Evolutionary conservation across 2,797 vertebrate genomes (phyloP), one percentile per base, ranked within the genome.

Genomic region (Diceros bicornis): DNA sequence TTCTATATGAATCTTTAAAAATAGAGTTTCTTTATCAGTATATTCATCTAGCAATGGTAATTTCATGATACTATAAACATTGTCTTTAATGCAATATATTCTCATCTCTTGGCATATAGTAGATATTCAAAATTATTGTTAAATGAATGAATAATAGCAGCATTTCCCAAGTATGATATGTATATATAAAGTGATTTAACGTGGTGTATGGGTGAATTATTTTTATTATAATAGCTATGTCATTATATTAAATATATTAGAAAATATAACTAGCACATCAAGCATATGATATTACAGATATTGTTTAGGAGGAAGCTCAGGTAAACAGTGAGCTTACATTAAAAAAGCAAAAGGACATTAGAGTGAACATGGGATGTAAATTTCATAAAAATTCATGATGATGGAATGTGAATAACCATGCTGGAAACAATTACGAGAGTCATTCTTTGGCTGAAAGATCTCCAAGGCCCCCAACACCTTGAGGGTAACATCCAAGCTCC

Each of bases 61-160:
- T 61, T 89, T 81, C 44, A 68, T 34, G 10, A 85, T 66, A 8
- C 41, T 9, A 7, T 66, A 69, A 57, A 18, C 27, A 77, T 64
- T 61, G 9, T 71, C 52, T 79, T 74, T 32, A 85, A 79, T 89
- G 50, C 16, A 64, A 44, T 61, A 61, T 62, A 57, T 52, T 68
- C 13, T 32, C 16, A 55, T 66, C 59, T 95, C n/a, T 85, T 8
- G 9, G 8, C 25, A 57, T 81, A 52, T 34, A 47, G 25, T 64
- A 82, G 52, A 44, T 72, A 94, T 37, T 89, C 61, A 75, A 81
- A 96, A 91, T 91, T 87, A 1, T 23, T 91, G 21, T 59, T 59
- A 12, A 88, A 66, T 55, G 32, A 79, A 47, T 72, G 4, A 77
- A 90, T 25, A 37, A 59, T 44, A 64, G 89, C 21, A 62, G 10